Evolutionary conservation across 2,113 vertebrate genomes (phyloP), one percentile per base, ranked within the genome.

Genomic region (Kryptolebias marmoratus): DNA sequence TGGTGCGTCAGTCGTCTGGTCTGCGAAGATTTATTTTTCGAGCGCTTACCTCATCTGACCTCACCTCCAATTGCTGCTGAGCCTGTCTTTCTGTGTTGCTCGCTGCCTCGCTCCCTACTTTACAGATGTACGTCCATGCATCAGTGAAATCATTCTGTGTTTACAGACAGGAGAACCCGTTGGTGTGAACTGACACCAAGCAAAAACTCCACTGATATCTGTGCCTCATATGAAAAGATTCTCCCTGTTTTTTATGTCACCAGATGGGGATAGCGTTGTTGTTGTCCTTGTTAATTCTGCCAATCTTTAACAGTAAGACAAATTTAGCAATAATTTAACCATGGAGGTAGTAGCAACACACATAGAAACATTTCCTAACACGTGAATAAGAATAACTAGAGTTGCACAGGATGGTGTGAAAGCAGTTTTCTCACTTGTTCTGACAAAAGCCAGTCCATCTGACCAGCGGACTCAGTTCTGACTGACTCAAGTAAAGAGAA

Each of bases 31-130:
- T 90, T 90, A 83, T 91, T 89, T 85, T 80, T 80, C 55, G 76
- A 81, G 76, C 69, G 82, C 79, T 91, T 88, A 80, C 84, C 81
- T 90, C 87, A 87, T 86, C 80, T 87, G 87, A 90, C 82, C 89
- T 89, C 86, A 83, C 82, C 81, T 86, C 77, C 64, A 71, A 77
- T 87, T 80, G 76, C 86, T 89, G 82, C 79, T 77, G 77, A 87
- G 81, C 70, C 75, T 56, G 80, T 78, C 81, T 88, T 61, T 49
- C 39, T 77, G 28, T 71, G 22, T 79, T 9, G 31, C 65, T 81
- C 3, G 12, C 60, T 52, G 30, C 58, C 22, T 71, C 1, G 3
- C 56, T 59, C 31, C 42, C 16, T 44, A 36, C 61, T 63, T 77
- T 52, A 44, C 70, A 50, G 42, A 75, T 63, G 68, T 60, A 64